A percentile compares a stretch with the other conserved stretches of the same genome.
Conservation (phyloP, 1,140 invertebrate species). For the Metopolophium dirhodum region DNA sequence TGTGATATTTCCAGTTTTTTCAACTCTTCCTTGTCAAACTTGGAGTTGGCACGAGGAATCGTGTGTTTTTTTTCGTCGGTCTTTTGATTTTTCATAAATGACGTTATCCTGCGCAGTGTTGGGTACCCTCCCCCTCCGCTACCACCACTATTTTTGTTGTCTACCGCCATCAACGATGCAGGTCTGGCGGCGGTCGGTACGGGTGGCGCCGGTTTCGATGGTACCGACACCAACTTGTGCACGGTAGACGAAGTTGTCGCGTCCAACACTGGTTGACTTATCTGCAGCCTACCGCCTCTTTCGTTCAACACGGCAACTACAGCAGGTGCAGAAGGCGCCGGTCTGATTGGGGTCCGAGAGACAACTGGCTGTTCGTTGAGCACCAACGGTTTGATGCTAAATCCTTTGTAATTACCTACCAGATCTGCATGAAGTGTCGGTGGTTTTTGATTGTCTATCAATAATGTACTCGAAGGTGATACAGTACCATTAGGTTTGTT, state of each 20-base stretch:
- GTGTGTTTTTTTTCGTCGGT: conserved; percentile 39
- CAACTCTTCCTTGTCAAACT: conserved; percentile 72
- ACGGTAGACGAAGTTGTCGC: conserved; percentile 76
- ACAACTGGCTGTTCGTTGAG: conserved; percentile 62
- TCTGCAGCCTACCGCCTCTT: conserved; percentile 70
- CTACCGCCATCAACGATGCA: conserved; percentile 61
- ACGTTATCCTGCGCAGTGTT: conserved; percentile 74
- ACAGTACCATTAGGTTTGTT: conserved; percentile 27
- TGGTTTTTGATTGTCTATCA: conserved; percentile 11
- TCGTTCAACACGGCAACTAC: neutral
- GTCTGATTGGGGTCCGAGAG: conserved; percentile 1
- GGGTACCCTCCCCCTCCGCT: conserved; percentile 55
- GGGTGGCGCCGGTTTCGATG: conserved; percentile 58
- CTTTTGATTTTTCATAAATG: conserved; percentile 70
- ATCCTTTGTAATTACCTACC: conserved; percentile 85
- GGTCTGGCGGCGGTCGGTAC: conserved; percentile 65
- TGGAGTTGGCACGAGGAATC: conserved; percentile 49
- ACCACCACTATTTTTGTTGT: conserved; percentile 65
- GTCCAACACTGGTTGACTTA: conserved; percentile 80
- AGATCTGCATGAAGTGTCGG: conserved; percentile 64
- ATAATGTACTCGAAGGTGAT: neutral
- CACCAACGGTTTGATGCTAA: conserved; percentile 73
- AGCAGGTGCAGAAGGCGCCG: conserved; percentile 29
- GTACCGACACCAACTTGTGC: conserved; percentile 68
- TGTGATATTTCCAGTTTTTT: conserved; percentile 81